Conservation (phyloP, 2,113 vertebrate species). For the Spea bombifrons region DNA sequence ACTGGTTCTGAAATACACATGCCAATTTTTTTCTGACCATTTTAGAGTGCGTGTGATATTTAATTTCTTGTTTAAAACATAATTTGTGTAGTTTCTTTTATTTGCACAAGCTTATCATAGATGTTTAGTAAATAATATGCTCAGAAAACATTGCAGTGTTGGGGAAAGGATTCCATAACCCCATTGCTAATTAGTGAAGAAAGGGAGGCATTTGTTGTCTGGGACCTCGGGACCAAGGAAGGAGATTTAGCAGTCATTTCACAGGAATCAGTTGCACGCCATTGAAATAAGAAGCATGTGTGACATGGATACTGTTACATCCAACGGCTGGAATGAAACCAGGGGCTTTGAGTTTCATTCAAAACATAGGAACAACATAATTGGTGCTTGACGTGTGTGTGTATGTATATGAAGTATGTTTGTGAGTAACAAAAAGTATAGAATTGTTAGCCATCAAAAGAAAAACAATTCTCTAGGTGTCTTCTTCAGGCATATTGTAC, state of each 20-base stretch:
- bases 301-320: conserved; percentile 38
- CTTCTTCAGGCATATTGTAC: too few species aligned
- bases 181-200: conserved; percentile 24
- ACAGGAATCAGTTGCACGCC: conserved; percentile 43
- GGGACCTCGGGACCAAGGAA: conserved; percentile 9
- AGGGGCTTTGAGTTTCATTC: conserved; percentile 27
- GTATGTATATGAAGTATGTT: neutral
- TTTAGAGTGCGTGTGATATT: too few species aligned
- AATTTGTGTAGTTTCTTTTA: too few species aligned
- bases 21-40: too few species aligned
- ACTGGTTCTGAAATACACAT: too few species aligned
- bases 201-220: conserved; percentile 31
- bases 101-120: too few species aligned
- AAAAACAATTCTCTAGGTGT: too few species aligned
- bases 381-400: conserved; percentile 28
- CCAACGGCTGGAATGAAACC: conserved; percentile 36
- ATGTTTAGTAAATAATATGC: neutral
- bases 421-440: too few species aligned
- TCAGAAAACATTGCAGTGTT: neutral
- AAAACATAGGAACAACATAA: conserved; percentile 45
- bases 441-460: too few species aligned
- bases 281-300: conserved; percentile 45
- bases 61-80: too few species aligned
- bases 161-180: conserved; percentile 23
- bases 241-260: conserved; percentile 32